phyloP scores from a whole-genome alignment of 2,797 vertebrate genomes.

The Salmo trutta region DNA sequence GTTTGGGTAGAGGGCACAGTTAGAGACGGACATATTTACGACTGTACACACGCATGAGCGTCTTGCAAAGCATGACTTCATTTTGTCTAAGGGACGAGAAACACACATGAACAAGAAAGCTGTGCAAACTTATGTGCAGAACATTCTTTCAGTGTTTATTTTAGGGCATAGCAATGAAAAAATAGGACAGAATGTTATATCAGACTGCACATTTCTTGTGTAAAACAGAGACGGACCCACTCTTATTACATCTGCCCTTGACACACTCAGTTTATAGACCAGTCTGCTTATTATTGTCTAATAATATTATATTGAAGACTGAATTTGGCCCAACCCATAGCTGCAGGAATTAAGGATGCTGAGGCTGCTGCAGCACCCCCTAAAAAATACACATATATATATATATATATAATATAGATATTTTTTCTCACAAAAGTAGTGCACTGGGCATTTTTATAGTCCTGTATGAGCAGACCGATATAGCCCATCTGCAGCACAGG shows the following conservation, averaged over 20 bases:
- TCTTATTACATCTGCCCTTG: neutral
- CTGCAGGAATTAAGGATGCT: too few species aligned
- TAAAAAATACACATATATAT: neutral
- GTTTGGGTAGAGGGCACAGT: neutral
- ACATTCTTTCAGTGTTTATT: neutral
- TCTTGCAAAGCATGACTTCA: slow-evolving; percentile 58
- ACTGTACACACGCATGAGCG: slow-evolving; percentile 25
- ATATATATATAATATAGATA: neutral
- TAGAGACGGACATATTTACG: slow-evolving; percentile 47
- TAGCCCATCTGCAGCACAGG: too few species aligned
- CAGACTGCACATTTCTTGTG: neutral
- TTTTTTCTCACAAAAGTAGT: slow-evolving; percentile 8
- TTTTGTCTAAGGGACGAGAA: neutral
- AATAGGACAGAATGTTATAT: neutral
- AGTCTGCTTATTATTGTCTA: neutral
- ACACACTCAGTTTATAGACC: neutral
- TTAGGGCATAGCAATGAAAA: neutral
- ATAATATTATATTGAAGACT: slow-evolving; percentile 9
- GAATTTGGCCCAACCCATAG: slow-evolving; percentile 9
- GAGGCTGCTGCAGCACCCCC: too few species aligned
- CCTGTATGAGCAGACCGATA: too few species aligned
- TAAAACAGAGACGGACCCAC: neutral
- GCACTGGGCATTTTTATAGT: too few species aligned
- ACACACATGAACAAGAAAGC: neutral
- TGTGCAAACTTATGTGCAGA: slow-evolving; percentile 7